A percentile compares a stretch with the other conserved stretches of the same genome.
Conservation (phyloP, 30 jellyfish, hydroid and myxozoan genomes). For the Aurelia aurita region DNA sequence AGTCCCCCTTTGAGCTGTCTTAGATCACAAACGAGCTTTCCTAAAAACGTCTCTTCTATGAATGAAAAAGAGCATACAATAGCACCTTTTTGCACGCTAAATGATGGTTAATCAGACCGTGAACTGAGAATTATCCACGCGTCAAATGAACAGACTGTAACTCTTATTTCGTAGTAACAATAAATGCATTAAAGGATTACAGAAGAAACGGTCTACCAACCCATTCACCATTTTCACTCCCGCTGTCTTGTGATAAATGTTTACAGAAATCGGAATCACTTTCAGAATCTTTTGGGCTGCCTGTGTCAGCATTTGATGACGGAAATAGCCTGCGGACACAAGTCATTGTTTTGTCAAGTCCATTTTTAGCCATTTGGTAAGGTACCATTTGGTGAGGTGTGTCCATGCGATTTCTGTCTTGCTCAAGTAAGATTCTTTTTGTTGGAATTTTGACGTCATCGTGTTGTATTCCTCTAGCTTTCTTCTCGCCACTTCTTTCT, state of each 20-base stretch:
- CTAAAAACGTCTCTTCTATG: too few species aligned
- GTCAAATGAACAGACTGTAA: too few species aligned
- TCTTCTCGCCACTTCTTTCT: background rate
- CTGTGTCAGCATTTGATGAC: constrained; percentile 3
- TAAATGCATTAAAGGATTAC: too few species aligned
- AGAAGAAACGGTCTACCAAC: background rate
- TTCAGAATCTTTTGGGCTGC: constrained; percentile 48
- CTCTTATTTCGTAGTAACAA: too few species aligned
- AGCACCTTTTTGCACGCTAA: too few species aligned
- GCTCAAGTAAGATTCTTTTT: constrained; percentile 12
- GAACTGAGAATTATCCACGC: too few species aligned
- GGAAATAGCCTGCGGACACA: constrained; percentile 68
- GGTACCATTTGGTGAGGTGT: constrained; percentile 18
- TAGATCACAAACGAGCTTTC: too few species aligned
- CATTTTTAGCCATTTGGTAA: background rate
- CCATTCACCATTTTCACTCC: constrained; percentile 61
- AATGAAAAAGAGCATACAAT: too few species aligned
- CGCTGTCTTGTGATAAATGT: constrained; percentile 55
- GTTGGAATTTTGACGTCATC: constrained; percentile 15
- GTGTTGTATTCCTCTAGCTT: background rate
- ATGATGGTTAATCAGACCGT: too few species aligned
- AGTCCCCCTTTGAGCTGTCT: too few species aligned
- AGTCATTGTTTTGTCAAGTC: constrained; percentile 28
- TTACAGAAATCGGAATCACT: constrained; percentile 67
- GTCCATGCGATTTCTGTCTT: constrained; percentile 10